Evolutionary conservation across 2,888 invertebrate species (phyloP), one percentile per base, ranked within the genome.

Genomic region (Eledone cirrhosa): DNA sequence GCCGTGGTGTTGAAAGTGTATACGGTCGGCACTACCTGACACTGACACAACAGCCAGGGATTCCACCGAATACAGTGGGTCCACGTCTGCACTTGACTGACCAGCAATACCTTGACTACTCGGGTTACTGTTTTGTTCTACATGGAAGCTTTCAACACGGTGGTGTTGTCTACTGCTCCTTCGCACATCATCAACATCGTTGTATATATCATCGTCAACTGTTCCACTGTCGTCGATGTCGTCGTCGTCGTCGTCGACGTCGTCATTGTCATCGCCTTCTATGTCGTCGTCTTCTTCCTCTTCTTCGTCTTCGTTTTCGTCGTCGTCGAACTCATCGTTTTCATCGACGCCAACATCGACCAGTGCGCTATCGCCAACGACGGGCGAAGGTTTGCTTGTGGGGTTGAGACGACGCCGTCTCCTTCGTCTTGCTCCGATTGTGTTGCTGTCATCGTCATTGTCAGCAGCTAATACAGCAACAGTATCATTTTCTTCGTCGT

Each of bases 1-100:
- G n/a, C 19, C 72, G 22, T 72, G 72, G 33, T 33, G 31, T n/a
- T 72, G 31, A 22, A 72, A 72, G 29, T 72, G 72, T 31, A 72
- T 72, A 1, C 72, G 72, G n/a, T 72, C 72, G 22, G 72, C 72
- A 8, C 72, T 72, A 13, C 72, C 72, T 22, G 72, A 72, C 14
- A 72, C 72, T 0, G 72, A 72, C 3, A 72, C 72, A 72, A 72
- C 72, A 33, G 72, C 72, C 19, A 72, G 22, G 13, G 29, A 31
- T 2, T 72, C 72, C 27, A n/a, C 14, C n/a, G 72, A n/a, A 24
- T 72, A 72, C 13, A 22, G 22, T 13, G 31, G 33, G 3, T 72
- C 72, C 5, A 41, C 27, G 11, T 72, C 72, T 2, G 31, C n/a
- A 13, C 72, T 31, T 72, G 72, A 11, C 72, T 72, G 72, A 67